A percentile compares a stretch with the other conserved stretches of the same genome.
Conservation (phyloP, 2,113 vertebrate genomes). For the Argyrosomus japonicus region DNA sequence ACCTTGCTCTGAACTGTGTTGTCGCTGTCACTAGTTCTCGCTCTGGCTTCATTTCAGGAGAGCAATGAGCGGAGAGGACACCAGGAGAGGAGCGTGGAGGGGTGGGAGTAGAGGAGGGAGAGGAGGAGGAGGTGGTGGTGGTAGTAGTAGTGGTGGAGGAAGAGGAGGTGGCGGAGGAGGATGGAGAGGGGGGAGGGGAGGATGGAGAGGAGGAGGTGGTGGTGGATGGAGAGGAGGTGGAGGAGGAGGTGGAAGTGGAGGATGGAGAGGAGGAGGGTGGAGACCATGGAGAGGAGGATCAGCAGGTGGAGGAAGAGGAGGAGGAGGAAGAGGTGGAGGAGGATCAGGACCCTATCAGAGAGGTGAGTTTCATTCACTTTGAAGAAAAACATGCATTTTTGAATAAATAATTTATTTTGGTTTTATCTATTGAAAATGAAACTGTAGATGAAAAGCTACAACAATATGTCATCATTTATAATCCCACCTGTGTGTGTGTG, state of each 20-base stretch:
- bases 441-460: background rate
- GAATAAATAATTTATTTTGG: background rate
- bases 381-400: no score
- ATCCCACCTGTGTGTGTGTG: background rate
- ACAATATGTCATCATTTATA: background rate
- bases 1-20: background rate
- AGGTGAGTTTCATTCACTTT: constrained; percentile 40
- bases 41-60: background rate
- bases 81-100: constrained; percentile 74
- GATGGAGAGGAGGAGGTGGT: constrained; percentile 24
- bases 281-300: constrained; percentile 51
- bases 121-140: constrained; percentile 62
- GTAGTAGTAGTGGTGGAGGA: constrained; percentile 36
- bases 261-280: constrained; percentile 17
- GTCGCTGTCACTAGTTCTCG: background rate
- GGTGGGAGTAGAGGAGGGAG: constrained; percentile 73
- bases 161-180: constrained; percentile 8
- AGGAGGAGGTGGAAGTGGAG: constrained; percentile 40
- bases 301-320: constrained; percentile 22
- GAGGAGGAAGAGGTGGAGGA: constrained; percentile 30
- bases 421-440: background rate
- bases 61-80: constrained; percentile 74
- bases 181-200: constrained; percentile 38
- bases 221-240: constrained; percentile 24
- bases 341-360: constrained; percentile 56